Conservation (phyloP, 2,888 invertebrate genomes). For the Pemphredon lugubris region DNA sequence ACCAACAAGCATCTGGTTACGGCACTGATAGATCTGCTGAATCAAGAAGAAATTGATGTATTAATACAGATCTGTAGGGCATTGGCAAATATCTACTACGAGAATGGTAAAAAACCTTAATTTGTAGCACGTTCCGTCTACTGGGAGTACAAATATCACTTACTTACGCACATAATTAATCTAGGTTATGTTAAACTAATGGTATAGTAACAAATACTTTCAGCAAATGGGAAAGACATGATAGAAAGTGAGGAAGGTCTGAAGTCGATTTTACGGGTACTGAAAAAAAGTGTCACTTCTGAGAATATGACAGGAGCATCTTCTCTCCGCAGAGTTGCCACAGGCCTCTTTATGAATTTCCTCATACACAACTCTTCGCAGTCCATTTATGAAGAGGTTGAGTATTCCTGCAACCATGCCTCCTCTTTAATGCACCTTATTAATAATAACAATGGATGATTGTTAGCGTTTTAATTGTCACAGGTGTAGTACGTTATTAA, state of each 20-base stretch:
- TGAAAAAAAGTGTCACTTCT: constrained; percentile 66
- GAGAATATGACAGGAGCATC: constrained; percentile 67
- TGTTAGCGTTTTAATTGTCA: neutral
- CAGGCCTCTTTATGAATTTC: constrained; percentile 91
- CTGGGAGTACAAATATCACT: neutral
- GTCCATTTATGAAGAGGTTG: constrained; percentile 83
- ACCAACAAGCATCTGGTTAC: constrained; percentile 85
- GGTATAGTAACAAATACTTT: too few relatives aligned
- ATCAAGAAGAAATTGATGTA: constrained; percentile 82
- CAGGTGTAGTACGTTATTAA: too few relatives aligned
- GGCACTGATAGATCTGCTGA: constrained; percentile 83
- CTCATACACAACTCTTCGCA: constrained; percentile 89
- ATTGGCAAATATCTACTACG: constrained; percentile 93
- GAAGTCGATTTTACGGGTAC: constrained; percentile 72
- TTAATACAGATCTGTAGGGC: constrained; percentile 90
- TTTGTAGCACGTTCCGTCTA: neutral
- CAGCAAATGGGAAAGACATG: constrained; percentile 75
- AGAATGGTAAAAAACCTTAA: constrained; percentile 84
- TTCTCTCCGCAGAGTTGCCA: constrained; percentile 85
- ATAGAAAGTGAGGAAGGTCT: constrained; percentile 82
- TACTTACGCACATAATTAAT: too few relatives aligned
- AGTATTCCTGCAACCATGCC: neutral
- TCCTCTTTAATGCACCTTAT: neutral
- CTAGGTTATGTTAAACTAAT: too few relatives aligned
- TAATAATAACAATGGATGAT: too few relatives aligned